phyloP scores from a whole-genome alignment of 2,888 invertebrate species.

The Sphaerophoria rueppellii region DNA sequence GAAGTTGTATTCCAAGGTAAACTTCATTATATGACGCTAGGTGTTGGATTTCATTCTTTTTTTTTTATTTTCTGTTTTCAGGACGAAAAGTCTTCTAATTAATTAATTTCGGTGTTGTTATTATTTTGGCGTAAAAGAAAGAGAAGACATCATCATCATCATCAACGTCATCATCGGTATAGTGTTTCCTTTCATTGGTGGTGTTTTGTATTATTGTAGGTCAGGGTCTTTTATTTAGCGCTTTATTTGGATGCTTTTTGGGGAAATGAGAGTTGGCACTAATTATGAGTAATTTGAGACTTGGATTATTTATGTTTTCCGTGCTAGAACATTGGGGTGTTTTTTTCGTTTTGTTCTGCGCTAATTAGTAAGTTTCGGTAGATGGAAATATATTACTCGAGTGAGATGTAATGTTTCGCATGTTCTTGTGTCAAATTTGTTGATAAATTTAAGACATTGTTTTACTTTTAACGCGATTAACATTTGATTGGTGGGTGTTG shows the following conservation, averaged over 20 bases:
- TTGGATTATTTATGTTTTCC: constrained; percentile 30
- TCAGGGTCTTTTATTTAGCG: constrained; percentile 54
- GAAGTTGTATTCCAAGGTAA: constrained; percentile 19
- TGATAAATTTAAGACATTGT: no score
- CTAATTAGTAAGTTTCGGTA: no score
- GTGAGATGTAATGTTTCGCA: no score
- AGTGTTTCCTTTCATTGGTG: constrained; percentile 11
- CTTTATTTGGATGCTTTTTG: not conserved
- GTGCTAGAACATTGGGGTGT: no score
- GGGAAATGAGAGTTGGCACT: constrained; percentile 21
- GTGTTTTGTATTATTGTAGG: constrained; percentile 11
- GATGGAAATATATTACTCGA: no score
- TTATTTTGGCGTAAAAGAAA: not conserved
- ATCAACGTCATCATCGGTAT: not conserved
- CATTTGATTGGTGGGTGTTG: no score
- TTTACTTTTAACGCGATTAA: no score
- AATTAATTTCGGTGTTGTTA: constrained; percentile 40
- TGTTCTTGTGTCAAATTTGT: no score
- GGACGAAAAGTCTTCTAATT: constrained; percentile 27
- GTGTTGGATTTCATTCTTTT: constrained; percentile 21
- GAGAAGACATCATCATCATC: not conserved
- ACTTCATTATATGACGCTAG: constrained; percentile 12
- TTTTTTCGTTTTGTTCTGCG: no score
- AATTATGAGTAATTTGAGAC: constrained; percentile 66
- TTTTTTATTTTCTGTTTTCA: not conserved